phyloP scores from a whole-genome alignment of 2,113 vertebrate species.

The Ceratotherium simum region DNA sequence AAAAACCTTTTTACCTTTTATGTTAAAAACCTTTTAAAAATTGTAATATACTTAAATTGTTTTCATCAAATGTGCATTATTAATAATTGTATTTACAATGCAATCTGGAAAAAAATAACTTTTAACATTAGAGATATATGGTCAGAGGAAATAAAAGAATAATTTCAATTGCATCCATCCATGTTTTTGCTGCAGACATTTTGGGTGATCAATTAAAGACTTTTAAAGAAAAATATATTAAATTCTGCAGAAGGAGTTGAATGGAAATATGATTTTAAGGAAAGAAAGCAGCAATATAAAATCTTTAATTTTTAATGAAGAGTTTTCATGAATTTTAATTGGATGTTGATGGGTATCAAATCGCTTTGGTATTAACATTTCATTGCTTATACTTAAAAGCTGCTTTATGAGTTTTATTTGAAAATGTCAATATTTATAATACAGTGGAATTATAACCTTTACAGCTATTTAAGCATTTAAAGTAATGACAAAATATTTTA shows the following conservation, averaged over 20 bases:
- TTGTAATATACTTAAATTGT: not conserved
- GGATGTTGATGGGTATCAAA: not conserved
- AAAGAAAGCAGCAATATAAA: constrained; percentile 42
- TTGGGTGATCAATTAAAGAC: not conserved
- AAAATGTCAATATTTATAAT: constrained; percentile 47
- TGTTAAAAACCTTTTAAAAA: constrained; percentile 5
- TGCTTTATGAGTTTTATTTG: constrained; percentile 31
- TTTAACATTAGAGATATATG: not conserved
- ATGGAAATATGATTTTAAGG: constrained; percentile 45
- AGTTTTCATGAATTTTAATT: constrained; percentile 57
- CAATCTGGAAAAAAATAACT: not conserved
- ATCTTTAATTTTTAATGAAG: constrained; percentile 31
- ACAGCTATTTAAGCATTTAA: constrained; percentile 26
- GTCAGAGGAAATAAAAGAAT: not conserved
- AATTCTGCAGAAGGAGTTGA: constrained; percentile 12
- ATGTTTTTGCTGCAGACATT: constrained; percentile 26
- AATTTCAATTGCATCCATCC: not conserved
- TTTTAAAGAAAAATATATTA: constrained; percentile 11
- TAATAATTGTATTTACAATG: constrained; percentile 3
- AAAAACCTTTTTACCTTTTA: not conserved
- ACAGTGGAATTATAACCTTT: not conserved
- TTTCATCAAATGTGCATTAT: not conserved
- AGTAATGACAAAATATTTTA: constrained; percentile 43
- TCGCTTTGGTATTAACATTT: constrained; percentile 41
- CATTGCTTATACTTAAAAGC: constrained; percentile 15